Percentiles rank a stretch among this genome's conserved stretches.
Evolutionary conservation across 2,797 vertebrate species (phyloP).

Genomic region (Stomatorhinus walkeri): DNA sequence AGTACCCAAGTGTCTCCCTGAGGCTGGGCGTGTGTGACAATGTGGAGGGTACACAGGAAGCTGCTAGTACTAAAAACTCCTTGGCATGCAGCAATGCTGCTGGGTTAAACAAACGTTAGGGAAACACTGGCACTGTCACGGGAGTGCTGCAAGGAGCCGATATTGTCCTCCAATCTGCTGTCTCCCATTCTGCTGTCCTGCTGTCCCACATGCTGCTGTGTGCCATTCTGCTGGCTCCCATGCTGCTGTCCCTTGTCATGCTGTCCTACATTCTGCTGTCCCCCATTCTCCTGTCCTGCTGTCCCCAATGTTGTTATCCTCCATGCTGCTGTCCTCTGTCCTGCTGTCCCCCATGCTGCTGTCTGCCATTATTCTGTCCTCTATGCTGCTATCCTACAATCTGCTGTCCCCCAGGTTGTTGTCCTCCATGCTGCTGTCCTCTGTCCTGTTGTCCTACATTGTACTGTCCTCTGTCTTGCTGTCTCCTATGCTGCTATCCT

Average conservation of each 20-base stretch:
- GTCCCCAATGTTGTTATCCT: neutral
- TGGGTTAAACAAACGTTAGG: neutral
- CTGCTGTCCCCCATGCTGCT: neutral
- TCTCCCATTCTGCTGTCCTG: neutral
- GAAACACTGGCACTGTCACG: neutral
- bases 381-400: too few relatives aligned
- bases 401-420: too few relatives aligned
- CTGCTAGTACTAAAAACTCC: neutral
- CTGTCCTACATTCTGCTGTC: too few relatives aligned
- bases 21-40: neutral
- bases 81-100: neutral
- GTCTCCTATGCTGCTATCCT: neutral
- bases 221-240: accelerated
- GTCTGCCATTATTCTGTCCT: neutral
- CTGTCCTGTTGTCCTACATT: too few relatives aligned
- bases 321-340: neutral
- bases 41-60: neutral
- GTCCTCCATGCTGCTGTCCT: neutral
- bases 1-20: neutral
- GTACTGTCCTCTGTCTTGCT: neutral
- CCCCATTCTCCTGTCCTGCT: neutral
- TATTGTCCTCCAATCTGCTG: neutral
- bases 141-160: neutral
- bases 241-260: neutral
- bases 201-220: neutral